Percentiles rank a stretch among this genome's conserved stretches.
Evolutionary conservation across 1,140 invertebrate genomes (phyloP).

Genomic region (Aphis gossypii): DNA sequence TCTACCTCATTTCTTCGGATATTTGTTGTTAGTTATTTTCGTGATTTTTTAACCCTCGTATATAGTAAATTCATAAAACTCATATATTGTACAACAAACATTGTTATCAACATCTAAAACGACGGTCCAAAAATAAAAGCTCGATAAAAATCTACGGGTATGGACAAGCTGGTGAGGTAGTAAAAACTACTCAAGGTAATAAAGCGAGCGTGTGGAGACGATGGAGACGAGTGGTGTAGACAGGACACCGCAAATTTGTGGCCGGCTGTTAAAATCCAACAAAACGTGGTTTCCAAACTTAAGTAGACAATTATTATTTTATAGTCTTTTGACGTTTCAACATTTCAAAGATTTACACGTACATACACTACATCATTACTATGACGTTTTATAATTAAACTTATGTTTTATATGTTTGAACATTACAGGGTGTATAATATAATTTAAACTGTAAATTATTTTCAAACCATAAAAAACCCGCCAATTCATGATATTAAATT

Average conservation of each 20-base stretch:
- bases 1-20: slow-evolving; percentile 16
- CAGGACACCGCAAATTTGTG: slow-evolving; percentile 36
- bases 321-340: not conserved
- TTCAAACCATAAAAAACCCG: not conserved
- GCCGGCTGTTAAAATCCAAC: slow-evolving; percentile 40
- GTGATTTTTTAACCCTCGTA: slow-evolving; percentile 21
- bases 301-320: slow-evolving; percentile 53
- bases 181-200: slow-evolving; percentile 45
- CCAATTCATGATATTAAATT: not conserved
- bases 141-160: slow-evolving; percentile 26
- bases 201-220: not conserved
- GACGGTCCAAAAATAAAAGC: slow-evolving; percentile 31
- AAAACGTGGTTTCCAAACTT: slow-evolving; percentile 37
- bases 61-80: slow-evolving; percentile 1
- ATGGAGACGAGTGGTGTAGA: not conserved
- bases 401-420: not conserved
- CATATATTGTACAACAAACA: not conserved
- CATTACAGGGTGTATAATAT: not conserved
- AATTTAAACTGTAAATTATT: not conserved
- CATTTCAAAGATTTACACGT: slow-evolving; percentile 19
- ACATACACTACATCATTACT: slow-evolving; percentile 1
- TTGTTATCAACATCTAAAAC: not conserved
- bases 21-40: not conserved
- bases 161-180: not conserved
- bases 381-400: slow-evolving; percentile 25